phyloP scores from a whole-genome alignment of 2,888 invertebrate genomes.

The Iphiclides podalirius region DNA sequence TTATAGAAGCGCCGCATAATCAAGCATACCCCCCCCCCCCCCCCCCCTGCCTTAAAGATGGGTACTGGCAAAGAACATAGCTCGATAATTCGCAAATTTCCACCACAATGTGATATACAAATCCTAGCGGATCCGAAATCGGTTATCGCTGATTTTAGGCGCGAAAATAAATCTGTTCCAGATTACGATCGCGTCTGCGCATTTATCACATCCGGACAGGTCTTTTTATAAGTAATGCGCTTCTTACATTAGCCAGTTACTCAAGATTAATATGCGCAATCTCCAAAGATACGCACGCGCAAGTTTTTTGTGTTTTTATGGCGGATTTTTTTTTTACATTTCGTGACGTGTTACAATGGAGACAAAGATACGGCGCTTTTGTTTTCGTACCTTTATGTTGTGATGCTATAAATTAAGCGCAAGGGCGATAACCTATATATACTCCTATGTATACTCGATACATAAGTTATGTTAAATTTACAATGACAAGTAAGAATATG shows the following conservation, averaged over 20 bases:
- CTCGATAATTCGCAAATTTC: conserved; percentile 9
- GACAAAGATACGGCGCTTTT: conserved; percentile 1
- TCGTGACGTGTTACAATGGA: conserved; percentile 4
- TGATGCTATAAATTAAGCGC: background rate
- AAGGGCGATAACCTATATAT: background rate
- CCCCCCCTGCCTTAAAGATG: too few relatives aligned
- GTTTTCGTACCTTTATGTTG: background rate
- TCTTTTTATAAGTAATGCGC: conserved; percentile 19
- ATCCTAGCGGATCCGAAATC: conserved; percentile 24
- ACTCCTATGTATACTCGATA: background rate
- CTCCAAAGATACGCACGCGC: conserved; percentile 14
- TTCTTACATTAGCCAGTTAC: conserved; percentile 19
- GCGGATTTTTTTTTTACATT: conserved; percentile 3
- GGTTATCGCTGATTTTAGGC: conserved; percentile 25
- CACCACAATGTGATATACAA: conserved; percentile 18
- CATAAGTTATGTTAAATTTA: too few relatives aligned
- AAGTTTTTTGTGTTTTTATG: background rate
- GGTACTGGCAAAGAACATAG: background rate
- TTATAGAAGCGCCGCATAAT: too few relatives aligned
- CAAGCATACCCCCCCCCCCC: too few relatives aligned
- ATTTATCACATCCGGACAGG: conserved; percentile 16
- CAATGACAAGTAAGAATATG: background rate
- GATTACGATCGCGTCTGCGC: conserved; percentile 20
- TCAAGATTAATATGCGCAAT: conserved; percentile 15
- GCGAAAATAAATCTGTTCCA: conserved; percentile 23